Evolutionary conservation across 2,797 vertebrate genomes (phyloP).

Genomic region (Poliocrania exsul): DNA sequence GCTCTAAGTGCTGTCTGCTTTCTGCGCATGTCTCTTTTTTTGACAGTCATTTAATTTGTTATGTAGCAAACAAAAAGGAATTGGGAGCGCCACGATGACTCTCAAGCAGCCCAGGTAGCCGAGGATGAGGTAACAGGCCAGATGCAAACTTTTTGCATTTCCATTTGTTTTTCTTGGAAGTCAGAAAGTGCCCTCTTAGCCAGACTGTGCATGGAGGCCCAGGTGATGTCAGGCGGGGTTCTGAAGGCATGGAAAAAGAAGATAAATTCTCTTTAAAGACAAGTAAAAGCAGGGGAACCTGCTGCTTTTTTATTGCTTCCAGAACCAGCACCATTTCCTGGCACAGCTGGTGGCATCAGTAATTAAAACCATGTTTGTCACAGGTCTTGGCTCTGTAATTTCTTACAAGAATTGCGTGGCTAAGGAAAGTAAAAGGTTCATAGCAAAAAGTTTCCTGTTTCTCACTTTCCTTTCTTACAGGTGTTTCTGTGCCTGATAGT

Average conservation of each 20-base stretch:
- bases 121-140: slow-evolving; percentile 39
- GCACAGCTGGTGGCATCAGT: not conserved
- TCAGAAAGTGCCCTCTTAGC: not conserved
- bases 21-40: not conserved
- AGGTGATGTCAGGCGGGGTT: not conserved
- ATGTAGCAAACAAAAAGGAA: not conserved
- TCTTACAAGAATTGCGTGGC: not conserved
- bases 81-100: not conserved
- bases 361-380: not conserved
- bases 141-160: not conserved
- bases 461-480: not conserved
- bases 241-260: slow-evolving; percentile 12
- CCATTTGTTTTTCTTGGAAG: slow-evolving; percentile 55
- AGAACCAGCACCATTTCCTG: slow-evolving; percentile 7
- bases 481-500: not conserved
- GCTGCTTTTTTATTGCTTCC: not conserved
- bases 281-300: not conserved
- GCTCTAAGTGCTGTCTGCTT: not conserved
- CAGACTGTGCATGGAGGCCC: not conserved
- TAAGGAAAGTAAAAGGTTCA: not conserved
- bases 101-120: not conserved
- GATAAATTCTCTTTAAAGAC: not conserved
- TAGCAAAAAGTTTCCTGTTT: not conserved
- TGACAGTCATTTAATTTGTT: not conserved
- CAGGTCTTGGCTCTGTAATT: not conserved